Evolutionary conservation across 2,113 vertebrate species (phyloP).

Genomic region (Megatriorchis doriae): DNA sequence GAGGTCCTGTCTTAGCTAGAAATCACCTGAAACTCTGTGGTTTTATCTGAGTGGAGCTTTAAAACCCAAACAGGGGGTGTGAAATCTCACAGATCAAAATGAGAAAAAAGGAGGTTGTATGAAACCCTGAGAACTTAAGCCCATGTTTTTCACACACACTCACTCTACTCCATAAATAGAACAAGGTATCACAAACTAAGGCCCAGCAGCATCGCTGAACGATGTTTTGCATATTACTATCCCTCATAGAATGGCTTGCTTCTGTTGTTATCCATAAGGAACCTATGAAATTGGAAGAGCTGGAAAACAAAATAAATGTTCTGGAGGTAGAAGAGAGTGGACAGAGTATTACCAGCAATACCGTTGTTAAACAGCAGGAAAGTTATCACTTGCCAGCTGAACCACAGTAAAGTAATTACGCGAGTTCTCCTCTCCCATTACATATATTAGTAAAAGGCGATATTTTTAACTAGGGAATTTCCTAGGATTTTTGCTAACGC

Average conservation of each 20-base stretch:
- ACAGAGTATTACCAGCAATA: not conserved
- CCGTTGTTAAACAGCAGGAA: accelerated
- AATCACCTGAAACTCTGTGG: constrained; percentile 26
- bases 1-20: not conserved
- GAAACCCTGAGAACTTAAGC: constrained; percentile 22
- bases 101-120: not conserved
- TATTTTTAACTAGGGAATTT: not conserved
- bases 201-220: not conserved
- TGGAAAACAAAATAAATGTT: accelerated
- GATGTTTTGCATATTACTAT: accelerated
- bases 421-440: not conserved
- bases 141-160: constrained; percentile 8
- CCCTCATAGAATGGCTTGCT: accelerated
- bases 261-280: accelerated
- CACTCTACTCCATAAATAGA: not conserved
- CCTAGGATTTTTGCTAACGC: not conserved
- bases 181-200: accelerated
- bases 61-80: constrained; percentile 11
- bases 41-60: constrained; percentile 4
- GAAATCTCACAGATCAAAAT: constrained; percentile 48
- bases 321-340: accelerated
- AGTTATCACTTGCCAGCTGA: not conserved
- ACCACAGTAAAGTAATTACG: not conserved
- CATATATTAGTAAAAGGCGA: not conserved
- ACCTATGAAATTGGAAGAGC: not conserved